Conservation (phyloP, 37 sponge, comb jelly and placozoan species). For the Aphrocallistes beatrix region DNA sequence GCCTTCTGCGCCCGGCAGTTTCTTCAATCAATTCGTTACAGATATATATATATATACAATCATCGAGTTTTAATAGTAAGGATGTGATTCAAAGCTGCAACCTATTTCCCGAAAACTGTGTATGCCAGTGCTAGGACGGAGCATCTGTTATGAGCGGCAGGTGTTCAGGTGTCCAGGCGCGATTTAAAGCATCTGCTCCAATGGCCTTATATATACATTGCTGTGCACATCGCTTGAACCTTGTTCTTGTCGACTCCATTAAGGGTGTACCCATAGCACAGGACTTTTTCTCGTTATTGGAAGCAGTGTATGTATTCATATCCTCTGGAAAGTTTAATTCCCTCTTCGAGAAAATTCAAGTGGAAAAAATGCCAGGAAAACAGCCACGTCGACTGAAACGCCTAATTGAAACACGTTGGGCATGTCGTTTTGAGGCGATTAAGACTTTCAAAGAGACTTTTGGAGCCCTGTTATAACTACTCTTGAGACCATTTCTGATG, state of each 20-base stretch:
- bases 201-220: conserved; percentile 13
- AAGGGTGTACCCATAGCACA: not conserved
- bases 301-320: too few relatives aligned
- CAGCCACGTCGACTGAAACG: not conserved
- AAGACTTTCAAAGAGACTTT: not conserved
- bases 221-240: not conserved
- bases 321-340: not conserved
- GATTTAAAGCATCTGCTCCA: conserved; percentile 5
- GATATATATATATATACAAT: too few relatives aligned
- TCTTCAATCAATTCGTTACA: too few relatives aligned
- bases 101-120: conserved; percentile 15
- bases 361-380: not conserved
- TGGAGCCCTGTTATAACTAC: conserved; percentile 22
- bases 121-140: not conserved
- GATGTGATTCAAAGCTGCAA: conserved; percentile 19
- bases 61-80: too few relatives aligned
- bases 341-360: not conserved
- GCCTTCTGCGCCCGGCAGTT: too few relatives aligned
- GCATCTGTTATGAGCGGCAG: conserved; percentile 17
- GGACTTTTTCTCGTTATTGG: not conserved
- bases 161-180: conserved; percentile 18
- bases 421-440: not conserved
- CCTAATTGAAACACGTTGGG: not conserved
- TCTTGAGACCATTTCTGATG: not conserved
- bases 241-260: conserved; percentile 18